Percentiles rank a stretch among this genome's conserved stretches.
phyloP scores from a whole-genome alignment of 92 coral and sea anemone genomes.

The Epizoanthus illoricatus region DNA sequence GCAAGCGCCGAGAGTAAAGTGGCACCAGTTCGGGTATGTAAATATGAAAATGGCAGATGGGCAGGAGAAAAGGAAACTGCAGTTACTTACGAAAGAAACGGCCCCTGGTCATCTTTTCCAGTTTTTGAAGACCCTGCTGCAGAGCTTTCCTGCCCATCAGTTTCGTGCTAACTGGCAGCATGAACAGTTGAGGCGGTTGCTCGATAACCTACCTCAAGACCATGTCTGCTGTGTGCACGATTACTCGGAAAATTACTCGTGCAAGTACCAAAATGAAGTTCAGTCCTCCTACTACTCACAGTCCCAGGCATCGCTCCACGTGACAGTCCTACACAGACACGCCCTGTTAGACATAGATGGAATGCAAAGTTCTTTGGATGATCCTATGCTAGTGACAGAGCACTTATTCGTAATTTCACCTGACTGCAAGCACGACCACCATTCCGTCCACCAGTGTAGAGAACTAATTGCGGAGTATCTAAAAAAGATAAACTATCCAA shows the following conservation, averaged over 20 bases:
- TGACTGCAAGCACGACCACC: constrained; percentile 4
- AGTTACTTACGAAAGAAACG: constrained; percentile 6
- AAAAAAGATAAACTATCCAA: not conserved
- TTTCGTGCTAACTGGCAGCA: constrained; percentile 28
- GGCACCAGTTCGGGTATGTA: not conserved
- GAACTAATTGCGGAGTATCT: not conserved
- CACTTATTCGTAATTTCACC: not conserved
- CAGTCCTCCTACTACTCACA: not conserved
- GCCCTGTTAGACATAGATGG: not conserved
- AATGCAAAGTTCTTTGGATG: not conserved
- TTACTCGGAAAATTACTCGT: not conserved
- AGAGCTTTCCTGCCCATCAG: constrained; percentile 2
- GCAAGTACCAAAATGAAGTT: not conserved
- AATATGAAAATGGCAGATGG: not conserved
- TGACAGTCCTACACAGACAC: not conserved
- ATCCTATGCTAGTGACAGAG: not conserved
- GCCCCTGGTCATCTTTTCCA: constrained; percentile 6
- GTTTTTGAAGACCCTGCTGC: constrained; percentile 12
- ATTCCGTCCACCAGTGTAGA: not conserved
- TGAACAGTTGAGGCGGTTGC: not conserved
- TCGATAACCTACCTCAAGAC: not conserved
- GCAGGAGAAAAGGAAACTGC: not conserved
- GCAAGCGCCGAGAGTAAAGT: not conserved
- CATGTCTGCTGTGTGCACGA: not conserved
- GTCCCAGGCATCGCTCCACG: not conserved